Evolutionary conservation across 2,113 vertebrate species (phyloP), one percentile per base, ranked within the genome.

Genomic region (Thunnus maccoyii): DNA sequence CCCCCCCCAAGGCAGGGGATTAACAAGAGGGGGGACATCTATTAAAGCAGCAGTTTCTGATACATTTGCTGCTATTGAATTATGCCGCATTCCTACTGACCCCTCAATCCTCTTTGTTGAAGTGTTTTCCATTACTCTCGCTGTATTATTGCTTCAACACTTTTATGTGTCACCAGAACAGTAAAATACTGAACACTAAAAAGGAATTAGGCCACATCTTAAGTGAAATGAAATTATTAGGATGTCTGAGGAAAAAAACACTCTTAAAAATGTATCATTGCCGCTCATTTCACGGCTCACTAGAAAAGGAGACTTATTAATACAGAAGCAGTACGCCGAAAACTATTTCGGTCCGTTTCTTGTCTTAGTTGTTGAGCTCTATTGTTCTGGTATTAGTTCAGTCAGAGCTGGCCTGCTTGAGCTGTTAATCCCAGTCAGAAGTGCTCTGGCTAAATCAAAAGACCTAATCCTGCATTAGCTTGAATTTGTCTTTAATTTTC

Each of bases 321-420:
- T 81, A 83, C 76, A 52, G 80, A 85, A 41, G 78, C 80, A 75
- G 72, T 20, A 17, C 11, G 22, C 75, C 16, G 48, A 76, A 91
- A 92, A 90, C 68, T 80, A 89, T 91, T 92, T 90, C 2, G 18
- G 80, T 83, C 76, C 80, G 65, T 87, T 93, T 87, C 86, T 86
- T 87, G 81, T 86, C 77, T 64, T 79, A 77, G 74, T 84, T 88
- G 87, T 86, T 86, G 79, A 84, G 61, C 63, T 86, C 86, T 57
- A 84, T 93, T 93, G 91, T 92, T 91, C 85, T 89, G 77, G 88
- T 73, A 87, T 91, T 91, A 90, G 76, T 89, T 85, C 87, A 88
- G 82, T 84, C 72, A 77, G 84, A 67, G 81, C 82, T 60, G 81
- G 63, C 56, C 79, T 80, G 89, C 84, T 76, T 87, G 81, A 84